A percentile compares a stretch with the other conserved stretches of the same genome.
Evolutionary conservation across 1,140 invertebrate genomes (phyloP).

Genomic region (Brachionus asplanchnoidis): DNA sequence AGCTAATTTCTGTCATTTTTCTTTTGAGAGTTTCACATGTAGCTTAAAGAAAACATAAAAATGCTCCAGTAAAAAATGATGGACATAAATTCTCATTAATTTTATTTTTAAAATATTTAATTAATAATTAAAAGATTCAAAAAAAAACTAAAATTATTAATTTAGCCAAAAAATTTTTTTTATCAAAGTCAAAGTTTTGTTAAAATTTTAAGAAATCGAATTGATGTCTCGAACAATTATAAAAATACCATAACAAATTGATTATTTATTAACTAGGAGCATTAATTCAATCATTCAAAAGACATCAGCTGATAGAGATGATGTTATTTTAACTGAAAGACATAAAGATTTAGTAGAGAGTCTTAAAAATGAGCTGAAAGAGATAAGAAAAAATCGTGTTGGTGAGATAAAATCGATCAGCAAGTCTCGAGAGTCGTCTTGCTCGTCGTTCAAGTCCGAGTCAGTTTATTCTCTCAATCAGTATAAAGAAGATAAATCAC

Average conservation of each 20-base stretch:
- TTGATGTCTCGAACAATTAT: neutral
- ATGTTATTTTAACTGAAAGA: neutral
- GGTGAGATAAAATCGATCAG: neutral
- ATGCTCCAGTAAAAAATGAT: too few relatives aligned
- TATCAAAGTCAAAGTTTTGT: neutral
- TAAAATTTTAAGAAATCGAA: neutral
- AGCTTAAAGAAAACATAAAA: too few relatives aligned
- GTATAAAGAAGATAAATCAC: constrained; percentile 3
- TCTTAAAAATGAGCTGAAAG: neutral
- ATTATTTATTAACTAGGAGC: neutral
- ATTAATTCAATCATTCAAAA: neutral
- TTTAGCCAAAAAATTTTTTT: too few relatives aligned
- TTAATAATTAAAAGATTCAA: too few relatives aligned
- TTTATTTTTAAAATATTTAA: too few relatives aligned
- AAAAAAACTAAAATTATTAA: too few relatives aligned
- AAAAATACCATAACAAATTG: neutral
- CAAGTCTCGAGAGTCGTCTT: neutral
- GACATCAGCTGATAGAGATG: neutral
- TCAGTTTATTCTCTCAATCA: neutral
- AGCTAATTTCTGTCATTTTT: too few relatives aligned
- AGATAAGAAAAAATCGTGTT: neutral
- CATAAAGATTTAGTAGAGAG: neutral
- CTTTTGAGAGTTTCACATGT: too few relatives aligned
- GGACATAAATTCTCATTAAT: too few relatives aligned
- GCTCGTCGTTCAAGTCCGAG: neutral